Percentiles rank a stretch among this genome's conserved stretches.
Conservation (phyloP, 2,888 invertebrate genomes). For the Diarsia dahlii region DNA sequence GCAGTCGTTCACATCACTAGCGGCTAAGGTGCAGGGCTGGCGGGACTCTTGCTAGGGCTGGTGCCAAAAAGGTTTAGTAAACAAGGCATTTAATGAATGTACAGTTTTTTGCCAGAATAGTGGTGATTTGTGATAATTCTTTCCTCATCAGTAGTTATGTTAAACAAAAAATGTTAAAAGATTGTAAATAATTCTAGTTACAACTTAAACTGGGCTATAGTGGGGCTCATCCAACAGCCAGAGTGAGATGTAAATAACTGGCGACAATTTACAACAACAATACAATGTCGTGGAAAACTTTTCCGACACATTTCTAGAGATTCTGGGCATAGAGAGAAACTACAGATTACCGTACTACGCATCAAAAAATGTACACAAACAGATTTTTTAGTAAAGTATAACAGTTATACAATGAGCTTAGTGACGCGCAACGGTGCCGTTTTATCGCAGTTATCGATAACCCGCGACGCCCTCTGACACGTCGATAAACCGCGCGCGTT, state of each 20-base stretch:
- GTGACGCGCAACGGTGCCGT: constrained; percentile 78
- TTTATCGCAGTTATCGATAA: constrained; percentile 81
- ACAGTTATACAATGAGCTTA: constrained; percentile 69
- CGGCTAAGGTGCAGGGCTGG: constrained; percentile 1
- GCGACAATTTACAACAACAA: too few relatives aligned
- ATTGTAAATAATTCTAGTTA: not conserved
- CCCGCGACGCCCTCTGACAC: constrained; percentile 79
- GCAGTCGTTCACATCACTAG: constrained; percentile 55
- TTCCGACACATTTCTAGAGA: not conserved
- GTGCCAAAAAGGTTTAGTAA: not conserved
- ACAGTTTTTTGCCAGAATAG: not conserved
- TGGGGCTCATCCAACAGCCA: not conserved
- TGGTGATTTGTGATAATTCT: not conserved
- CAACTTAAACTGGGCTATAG: not conserved
- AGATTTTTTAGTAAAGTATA: constrained; percentile 52
- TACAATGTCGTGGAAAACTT: not conserved
- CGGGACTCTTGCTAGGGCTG: not conserved
- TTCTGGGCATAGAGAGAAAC: constrained; percentile 4
- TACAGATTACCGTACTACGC: constrained; percentile 35
- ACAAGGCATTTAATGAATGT: not conserved
- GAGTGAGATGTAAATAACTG: not conserved
- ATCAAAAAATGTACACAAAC: constrained; percentile 38
- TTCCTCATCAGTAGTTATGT: not conserved
- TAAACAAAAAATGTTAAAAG: not conserved
- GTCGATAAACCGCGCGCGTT: constrained; percentile 77